Evolutionary conservation across 2,113 vertebrate species (phyloP).

Genomic region (Peromyscus leucopus): DNA sequence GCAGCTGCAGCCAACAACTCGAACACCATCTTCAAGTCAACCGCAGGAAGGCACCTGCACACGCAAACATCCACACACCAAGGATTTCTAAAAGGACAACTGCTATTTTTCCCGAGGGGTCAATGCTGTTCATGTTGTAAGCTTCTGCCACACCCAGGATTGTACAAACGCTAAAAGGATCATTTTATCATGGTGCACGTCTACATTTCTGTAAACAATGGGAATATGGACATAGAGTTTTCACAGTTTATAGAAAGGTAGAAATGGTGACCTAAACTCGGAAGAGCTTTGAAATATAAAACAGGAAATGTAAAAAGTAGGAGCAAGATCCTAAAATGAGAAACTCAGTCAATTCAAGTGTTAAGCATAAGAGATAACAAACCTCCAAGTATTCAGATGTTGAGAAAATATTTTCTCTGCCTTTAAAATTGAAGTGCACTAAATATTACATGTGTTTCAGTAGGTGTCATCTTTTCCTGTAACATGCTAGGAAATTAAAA

Average conservation of each 20-base stretch:
- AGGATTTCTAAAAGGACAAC: not conserved
- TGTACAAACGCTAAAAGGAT: not conserved
- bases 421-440: slow-evolving; percentile 39
- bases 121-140: not conserved
- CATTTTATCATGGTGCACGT: not conserved
- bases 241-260: not conserved
- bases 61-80: not conserved
- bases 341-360: not conserved
- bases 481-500: not conserved
- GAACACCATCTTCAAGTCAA: not conserved
- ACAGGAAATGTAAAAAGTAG: not conserved
- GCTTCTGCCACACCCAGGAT: not conserved
- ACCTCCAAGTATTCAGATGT: not conserved
- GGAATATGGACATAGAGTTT: not conserved
- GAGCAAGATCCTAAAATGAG: slow-evolving; percentile 26
- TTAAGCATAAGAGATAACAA: not conserved
- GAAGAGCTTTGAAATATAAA: not conserved
- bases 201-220: not conserved
- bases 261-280: not conserved
- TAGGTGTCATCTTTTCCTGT: slow-evolving; percentile 23
- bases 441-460: not conserved
- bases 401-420: slow-evolving; percentile 46
- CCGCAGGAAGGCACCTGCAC: not conserved
- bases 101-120: not conserved
- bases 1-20: slow-evolving; percentile 24